Percentiles rank a stretch among this genome's conserved stretches.
phyloP scores from a whole-genome alignment of 2,888 invertebrate genomes.

The Tineola bisselliella region DNA sequence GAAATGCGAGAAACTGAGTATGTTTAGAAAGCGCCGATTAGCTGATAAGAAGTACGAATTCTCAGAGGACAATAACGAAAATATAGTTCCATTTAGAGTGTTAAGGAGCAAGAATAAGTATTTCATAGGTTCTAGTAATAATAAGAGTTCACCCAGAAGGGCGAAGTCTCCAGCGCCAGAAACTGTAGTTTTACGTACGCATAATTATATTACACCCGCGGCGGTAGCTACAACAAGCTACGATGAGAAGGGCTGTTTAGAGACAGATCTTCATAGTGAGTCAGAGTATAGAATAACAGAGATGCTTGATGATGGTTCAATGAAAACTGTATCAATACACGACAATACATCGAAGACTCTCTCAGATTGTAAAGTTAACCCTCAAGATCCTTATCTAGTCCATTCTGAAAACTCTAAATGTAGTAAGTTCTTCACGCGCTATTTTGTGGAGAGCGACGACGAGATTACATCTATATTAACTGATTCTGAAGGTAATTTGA shows the following conservation, averaged over 20 bases:
- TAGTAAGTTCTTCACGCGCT: constrained; percentile 73
- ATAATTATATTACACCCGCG: constrained; percentile 39
- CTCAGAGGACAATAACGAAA: constrained; percentile 78
- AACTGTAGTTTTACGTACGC: constrained; percentile 51
- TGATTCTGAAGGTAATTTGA: constrained; percentile 74
- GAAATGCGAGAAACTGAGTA: constrained; percentile 87
- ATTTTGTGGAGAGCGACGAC: constrained; percentile 76
- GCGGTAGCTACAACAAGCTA: constrained; percentile 37
- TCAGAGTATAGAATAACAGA: constrained; percentile 59
- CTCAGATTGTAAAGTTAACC: constrained; percentile 53
- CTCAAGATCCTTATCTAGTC: constrained; percentile 58
- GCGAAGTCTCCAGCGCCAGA: constrained; percentile 56
- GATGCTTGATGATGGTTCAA: constrained; percentile 61
- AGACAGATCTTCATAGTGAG: constrained; percentile 40
- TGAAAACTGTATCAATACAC: constrained; percentile 59
- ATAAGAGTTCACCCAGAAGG: constrained; percentile 33
- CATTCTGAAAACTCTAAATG: constrained; percentile 68
- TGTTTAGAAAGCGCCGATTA: constrained; percentile 82
- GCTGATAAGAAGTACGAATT: constrained; percentile 95
- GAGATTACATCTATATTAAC: constrained; percentile 77
- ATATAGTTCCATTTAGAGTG: constrained; percentile 73
- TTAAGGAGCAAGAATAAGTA: constrained; percentile 65
- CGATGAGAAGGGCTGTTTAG: constrained; percentile 34
- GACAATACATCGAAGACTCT: constrained; percentile 61
- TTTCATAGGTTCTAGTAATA: constrained; percentile 47